Evolutionary conservation across 2,888 invertebrate species (phyloP), one percentile per base, ranked within the genome.

Genomic region (Hypomecis punctinalis): DNA sequence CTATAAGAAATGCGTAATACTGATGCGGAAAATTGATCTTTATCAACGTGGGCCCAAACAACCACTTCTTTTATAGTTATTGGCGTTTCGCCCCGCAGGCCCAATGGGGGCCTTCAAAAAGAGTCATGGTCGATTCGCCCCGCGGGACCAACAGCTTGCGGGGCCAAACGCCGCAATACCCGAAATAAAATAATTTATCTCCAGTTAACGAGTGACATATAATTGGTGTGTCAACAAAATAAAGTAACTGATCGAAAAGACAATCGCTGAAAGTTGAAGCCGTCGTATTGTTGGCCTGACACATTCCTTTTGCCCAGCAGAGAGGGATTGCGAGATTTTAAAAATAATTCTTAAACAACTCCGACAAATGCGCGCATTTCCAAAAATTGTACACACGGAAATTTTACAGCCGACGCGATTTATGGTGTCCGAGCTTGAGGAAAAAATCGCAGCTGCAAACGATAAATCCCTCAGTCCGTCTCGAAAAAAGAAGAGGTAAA

Each of bases 181-280:
- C n/a, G n/a, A n/a, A 90, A 87, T 88, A 88, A 85, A 87, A 89
- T 86, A 85, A 84, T 83, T 84, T 85, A 84, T 85, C 80, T 79
- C 76, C 77, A 78, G 75, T 78, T 79, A 84, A 79, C 82, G 83
- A 87, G 79, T 86, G 81, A 76, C 83, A 85, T 84, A 86, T 89
- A 89, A 90, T 89, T 91, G 86, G 83, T 81, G 81, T 83, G 82
- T 86, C 85, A 86, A 76, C 73, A 59, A 69, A 78, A 74, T 62
- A 65, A 76, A 66, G 72, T 76, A 66, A 69, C 72, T 58, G 56
- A 53, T 46, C 49, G 40, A 54, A 53, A 67, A 57, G 70, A 71
- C 72, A 69, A 74, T 77, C 46, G 39, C 10, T 40, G 40, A 10
- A 52, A 61, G 56, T 23, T 52, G 33, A 5, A 23, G 40, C 10